phyloP scores from a whole-genome alignment of 2,888 invertebrate species.

The Tetragonisca angustula region DNA sequence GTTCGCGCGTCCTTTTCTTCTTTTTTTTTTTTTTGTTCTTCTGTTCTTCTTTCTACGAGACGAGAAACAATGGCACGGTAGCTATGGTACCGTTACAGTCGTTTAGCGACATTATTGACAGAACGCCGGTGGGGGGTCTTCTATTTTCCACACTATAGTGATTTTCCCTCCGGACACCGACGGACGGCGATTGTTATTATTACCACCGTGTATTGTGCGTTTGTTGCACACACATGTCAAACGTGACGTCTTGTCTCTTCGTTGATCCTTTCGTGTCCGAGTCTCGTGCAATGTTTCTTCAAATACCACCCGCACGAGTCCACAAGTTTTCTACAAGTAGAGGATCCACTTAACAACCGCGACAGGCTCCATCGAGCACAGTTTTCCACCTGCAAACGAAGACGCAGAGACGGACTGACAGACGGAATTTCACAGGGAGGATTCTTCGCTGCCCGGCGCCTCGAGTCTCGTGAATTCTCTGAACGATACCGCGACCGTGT shows the following conservation, averaged over 20 bases:
- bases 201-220: neutral
- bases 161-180: neutral
- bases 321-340: neutral
- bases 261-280: neutral
- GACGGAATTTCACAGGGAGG: neutral
- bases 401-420: neutral
- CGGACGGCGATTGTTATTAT: neutral
- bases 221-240: neutral
- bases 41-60: neutral
- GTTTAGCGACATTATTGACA: conserved; percentile 4
- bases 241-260: neutral
- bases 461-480: neutral
- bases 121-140: neutral
- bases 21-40: too few species aligned
- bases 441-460: neutral
- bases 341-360: neutral
- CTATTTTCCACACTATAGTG: conserved; percentile 8
- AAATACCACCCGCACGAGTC: neutral
- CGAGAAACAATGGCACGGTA: neutral
- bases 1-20: neutral
- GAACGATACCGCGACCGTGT: conserved; percentile 8
- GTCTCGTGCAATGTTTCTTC: neutral
- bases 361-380: neutral
- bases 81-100: neutral
- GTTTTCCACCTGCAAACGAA: too few species aligned